phyloP scores from a whole-genome alignment of 2,797 vertebrate species.

The Pelodytes ibericus region DNA sequence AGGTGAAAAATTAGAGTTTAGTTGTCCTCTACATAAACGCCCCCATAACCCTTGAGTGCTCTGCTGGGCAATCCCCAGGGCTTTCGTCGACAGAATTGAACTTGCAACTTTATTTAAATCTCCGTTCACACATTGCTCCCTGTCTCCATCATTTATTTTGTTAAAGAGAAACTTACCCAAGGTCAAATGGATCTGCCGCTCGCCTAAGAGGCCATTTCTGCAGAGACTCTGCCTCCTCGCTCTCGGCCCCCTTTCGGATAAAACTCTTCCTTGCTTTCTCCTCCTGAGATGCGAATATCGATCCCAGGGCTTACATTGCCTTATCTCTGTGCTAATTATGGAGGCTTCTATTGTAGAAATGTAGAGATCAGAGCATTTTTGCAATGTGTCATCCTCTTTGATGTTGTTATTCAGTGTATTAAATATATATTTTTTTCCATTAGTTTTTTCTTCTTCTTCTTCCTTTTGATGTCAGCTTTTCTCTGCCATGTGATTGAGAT shows the following conservation, averaged over 20 bases:
- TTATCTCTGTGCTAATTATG: constrained; percentile 8
- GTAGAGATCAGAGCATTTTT: neutral
- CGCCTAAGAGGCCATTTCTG: too few relatives aligned
- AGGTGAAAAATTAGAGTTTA: too few relatives aligned
- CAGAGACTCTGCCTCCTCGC: neutral
- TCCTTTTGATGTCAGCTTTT: neutral
- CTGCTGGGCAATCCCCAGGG: too few relatives aligned
- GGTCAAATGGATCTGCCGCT: too few relatives aligned
- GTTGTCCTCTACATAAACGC: too few relatives aligned
- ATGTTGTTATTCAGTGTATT: neutral
- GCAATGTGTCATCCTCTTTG: neutral
- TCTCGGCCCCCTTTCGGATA: neutral
- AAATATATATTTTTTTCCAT: neutral
- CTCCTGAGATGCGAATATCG: neutral
- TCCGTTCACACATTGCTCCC: too few relatives aligned
- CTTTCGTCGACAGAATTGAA: too few relatives aligned
- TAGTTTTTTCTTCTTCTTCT: neutral
- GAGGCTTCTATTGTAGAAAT: neutral
- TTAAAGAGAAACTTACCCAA: too few relatives aligned
- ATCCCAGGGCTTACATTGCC: neutral
- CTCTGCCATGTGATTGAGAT: neutral
- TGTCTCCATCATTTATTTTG: too few relatives aligned
- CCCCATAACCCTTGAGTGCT: too few relatives aligned
- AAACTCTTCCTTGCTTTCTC: neutral
- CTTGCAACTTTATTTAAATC: too few relatives aligned